A percentile compares a stretch with the other conserved stretches of the same genome.
These are phyloP conservation scores for Ornithorhynchus anatinus DNA, from an alignment of 2,113 vertebrate genomes.

Conservation along the genomic window DNA sequence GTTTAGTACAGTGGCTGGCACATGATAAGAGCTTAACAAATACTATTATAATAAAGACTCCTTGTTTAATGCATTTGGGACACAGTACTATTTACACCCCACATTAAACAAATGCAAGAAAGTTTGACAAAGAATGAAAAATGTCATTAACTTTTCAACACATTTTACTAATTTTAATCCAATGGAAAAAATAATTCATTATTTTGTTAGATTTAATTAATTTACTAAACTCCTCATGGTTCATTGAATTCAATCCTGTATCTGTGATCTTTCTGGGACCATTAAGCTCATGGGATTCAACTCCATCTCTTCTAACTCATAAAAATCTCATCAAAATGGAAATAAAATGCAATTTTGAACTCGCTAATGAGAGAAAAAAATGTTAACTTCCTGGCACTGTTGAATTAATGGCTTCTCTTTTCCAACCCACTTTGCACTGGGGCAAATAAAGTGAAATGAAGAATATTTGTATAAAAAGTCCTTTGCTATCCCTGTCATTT, in stretches of 20 bases:
- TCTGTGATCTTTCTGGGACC: slow-evolving; percentile 70
- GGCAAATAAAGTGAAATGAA: slow-evolving; percentile 35
- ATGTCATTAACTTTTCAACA: slow-evolving; percentile 56
- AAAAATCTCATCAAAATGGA: slow-evolving; percentile 81
- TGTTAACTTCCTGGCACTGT: slow-evolving; percentile 58
- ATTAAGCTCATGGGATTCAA: slow-evolving; percentile 73
- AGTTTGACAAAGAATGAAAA: slow-evolving; percentile 45
- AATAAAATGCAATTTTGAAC: slow-evolving; percentile 77
- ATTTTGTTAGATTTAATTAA: slow-evolving; percentile 80
- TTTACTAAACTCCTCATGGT: slow-evolving; percentile 72
- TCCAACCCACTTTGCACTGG: slow-evolving; percentile 42
- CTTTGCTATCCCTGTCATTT: slow-evolving; percentile 30
- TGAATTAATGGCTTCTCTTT: slow-evolving; percentile 70
- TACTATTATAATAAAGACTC: too few relatives aligned
- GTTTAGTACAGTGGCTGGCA: too few relatives aligned
- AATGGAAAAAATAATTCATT: slow-evolving; percentile 56
- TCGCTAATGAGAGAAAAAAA: slow-evolving; percentile 69
- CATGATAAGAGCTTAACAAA: too few relatives aligned
- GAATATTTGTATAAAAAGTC: slow-evolving; percentile 43
- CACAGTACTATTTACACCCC: slow-evolving; percentile 36
- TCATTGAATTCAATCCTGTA: slow-evolving; percentile 74
- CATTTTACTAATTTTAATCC: slow-evolving; percentile 70
- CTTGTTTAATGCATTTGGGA: too few relatives aligned
- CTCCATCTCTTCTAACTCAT: slow-evolving; percentile 73
- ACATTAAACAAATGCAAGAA: slow-evolving; percentile 40